Conservation (phyloP, 2,797 vertebrate species). For the Brachymystax lenok region DNA sequence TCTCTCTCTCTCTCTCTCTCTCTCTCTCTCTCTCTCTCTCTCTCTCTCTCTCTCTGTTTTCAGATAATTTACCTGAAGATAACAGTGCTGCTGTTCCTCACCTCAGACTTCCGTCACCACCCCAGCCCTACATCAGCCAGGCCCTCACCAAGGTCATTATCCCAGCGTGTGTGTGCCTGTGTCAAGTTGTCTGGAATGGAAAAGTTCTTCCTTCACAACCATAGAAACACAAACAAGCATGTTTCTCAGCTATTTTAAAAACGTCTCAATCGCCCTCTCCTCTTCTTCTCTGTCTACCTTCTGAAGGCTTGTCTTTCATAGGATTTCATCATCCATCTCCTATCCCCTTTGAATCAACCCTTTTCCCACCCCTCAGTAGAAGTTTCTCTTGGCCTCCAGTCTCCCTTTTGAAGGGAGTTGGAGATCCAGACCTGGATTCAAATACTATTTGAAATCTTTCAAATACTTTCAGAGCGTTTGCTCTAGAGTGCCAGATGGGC, state of each 20-base stretch:
- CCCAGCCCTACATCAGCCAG: slow-evolving; percentile 89
- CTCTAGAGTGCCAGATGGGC: no score
- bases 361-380: neutral
- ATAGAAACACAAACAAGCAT: neutral
- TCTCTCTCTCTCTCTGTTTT: slow-evolving; percentile 4
- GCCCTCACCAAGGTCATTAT: slow-evolving; percentile 86
- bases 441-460: neutral
- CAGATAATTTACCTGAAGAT: slow-evolving; percentile 92
- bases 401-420: neutral
- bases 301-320: slow-evolving; percentile 7
- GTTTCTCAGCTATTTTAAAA: neutral
- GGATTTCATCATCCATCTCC: slow-evolving; percentile 19
- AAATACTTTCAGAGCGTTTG: neutral
- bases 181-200: neutral
- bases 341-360: slow-evolving; percentile 7
- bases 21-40: no score
- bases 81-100: slow-evolving; percentile 85
- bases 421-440: neutral
- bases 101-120: slow-evolving; percentile 95
- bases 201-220: neutral
- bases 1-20: no score
- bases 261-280: neutral
- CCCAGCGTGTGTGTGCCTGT: neutral
- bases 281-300: neutral
- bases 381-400: neutral